Conservation (phyloP, 2,888 invertebrate genomes). For the Trichogramma dendrolimi region DNA sequence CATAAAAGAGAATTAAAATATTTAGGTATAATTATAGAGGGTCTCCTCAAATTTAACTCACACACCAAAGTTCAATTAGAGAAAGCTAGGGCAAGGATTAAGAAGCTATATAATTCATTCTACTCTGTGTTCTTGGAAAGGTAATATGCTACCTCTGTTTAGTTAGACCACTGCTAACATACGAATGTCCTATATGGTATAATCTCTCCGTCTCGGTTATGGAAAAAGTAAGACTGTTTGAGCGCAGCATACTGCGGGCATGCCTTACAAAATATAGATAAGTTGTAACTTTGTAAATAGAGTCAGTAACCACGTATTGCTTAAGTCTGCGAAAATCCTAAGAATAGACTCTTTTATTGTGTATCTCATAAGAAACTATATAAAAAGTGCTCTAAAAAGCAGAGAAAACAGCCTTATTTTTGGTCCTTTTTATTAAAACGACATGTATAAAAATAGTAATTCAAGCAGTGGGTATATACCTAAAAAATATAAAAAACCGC, state of each 20-base stretch:
- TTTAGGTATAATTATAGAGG: conserved; percentile 15
- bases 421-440: conserved; percentile 1
- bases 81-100: conserved; percentile 27
- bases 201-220: conserved; percentile 14
- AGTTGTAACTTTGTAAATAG: conserved; percentile 10
- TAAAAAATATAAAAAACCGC: too few relatives aligned
- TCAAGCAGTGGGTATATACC: conserved; percentile 15
- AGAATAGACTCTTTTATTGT: conserved; percentile 19
- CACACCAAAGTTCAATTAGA: conserved; percentile 12
- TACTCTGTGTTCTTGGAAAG: conserved; percentile 25
- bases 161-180: conserved; percentile 26
- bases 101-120: conserved; percentile 15
- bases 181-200: conserved; percentile 21
- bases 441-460: background rate
- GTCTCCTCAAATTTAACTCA: conserved; percentile 10
- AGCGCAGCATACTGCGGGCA: conserved; percentile 24
- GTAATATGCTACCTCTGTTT: conserved; percentile 22
- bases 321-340: conserved; percentile 11
- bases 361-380: conserved; percentile 16
- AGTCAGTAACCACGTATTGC: conserved; percentile 12
- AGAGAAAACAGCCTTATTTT: conserved; percentile 11
- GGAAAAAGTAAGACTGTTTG: conserved; percentile 20
- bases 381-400: background rate
- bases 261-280: conserved; percentile 12
- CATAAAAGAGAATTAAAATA: too few relatives aligned